Base-by-base conservation (phyloP, 2,113 vertebrate genomes). In the Ursus arctos region DNA sequence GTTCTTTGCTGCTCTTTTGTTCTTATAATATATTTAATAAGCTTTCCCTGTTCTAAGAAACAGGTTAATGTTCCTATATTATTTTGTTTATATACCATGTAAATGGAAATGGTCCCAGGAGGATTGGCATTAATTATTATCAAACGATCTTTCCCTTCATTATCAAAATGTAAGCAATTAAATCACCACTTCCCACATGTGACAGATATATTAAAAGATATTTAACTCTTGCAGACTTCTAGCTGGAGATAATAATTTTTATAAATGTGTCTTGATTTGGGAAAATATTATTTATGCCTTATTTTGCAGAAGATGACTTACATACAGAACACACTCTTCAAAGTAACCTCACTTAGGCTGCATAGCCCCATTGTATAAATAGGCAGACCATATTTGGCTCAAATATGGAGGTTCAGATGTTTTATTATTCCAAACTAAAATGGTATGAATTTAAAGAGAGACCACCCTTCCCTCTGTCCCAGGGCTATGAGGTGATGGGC, bases 121-220 rank as follows among this genome's bases (percentile, higher is more conserved):
- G 97, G 93, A 96, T 13, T 96, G 85, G 91, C 96, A 96, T 98
- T 98, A 98, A 98, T 98, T 98, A 98, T 98, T 98, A 98, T 92
- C 96, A 97, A 98, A 98, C 84, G 79, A 97, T 98, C 88, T 96
- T 97, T 96, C 97, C 92, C 98, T 97, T 95, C 87, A 76, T 97
- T 97, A 95, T 97, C 87, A 97, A 84, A 98, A 95, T 97, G 85
- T 49, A 21, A 98, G 77, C 77, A 94, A 53, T 97, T 98, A 91
- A 94, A 28, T 97, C 93, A 94, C 94, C 82, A 80, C 97, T 98
- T 98, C 96, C 95, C 91, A 87, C 88, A 28, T 94, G 57, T 69
- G 13, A 96, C 84, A 95, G 59, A 77, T 61, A 6, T 63, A 96
- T 94, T 95, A 96, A 97, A 98, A 95, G 97, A 51, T 88, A 90